phyloP scores from a whole-genome alignment of 2,888 invertebrate genomes.

The Aproaerema taeniolella region DNA sequence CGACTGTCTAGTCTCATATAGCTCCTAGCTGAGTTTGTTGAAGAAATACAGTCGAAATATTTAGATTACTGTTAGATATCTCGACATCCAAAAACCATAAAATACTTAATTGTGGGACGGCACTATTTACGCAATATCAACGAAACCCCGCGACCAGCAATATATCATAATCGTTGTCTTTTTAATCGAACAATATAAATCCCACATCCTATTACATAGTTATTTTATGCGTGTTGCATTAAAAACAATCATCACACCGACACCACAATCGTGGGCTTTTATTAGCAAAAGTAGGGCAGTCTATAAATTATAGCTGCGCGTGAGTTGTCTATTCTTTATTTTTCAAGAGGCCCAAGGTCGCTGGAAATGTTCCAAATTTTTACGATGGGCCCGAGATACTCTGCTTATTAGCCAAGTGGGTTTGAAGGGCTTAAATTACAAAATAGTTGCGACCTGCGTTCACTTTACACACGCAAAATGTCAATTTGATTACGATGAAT shows the following conservation, averaged over 20 bases:
- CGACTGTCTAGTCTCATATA: conserved; percentile 8
- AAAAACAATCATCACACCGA: not conserved
- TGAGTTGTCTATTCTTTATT: conserved; percentile 52
- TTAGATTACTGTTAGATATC: no score
- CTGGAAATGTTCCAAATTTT: conserved; percentile 66
- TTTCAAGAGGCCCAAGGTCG: conserved; percentile 65
- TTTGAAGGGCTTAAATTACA: conserved; percentile 36
- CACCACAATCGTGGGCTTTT: conserved; percentile 30
- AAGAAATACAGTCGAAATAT: no score
- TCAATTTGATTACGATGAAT: not conserved
- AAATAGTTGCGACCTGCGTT: conserved; percentile 1
- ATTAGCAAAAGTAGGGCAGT: conserved; percentile 54
- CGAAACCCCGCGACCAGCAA: no score
- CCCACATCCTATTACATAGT: conserved; percentile 16
- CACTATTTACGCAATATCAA: no score
- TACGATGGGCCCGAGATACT: conserved; percentile 28
- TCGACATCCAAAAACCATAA: no score
- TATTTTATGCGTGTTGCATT: conserved; percentile 1
- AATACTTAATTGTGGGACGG: no score
- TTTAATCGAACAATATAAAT: conserved; percentile 11
- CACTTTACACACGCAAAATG: not conserved
- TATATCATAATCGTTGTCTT: no score
- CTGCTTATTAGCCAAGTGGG: conserved; percentile 25
- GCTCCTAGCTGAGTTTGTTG: no score
- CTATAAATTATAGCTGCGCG: conserved; percentile 55